Base-by-base conservation (phyloP, 2,797 vertebrate species). In the Enteromius radiatus region DNA sequence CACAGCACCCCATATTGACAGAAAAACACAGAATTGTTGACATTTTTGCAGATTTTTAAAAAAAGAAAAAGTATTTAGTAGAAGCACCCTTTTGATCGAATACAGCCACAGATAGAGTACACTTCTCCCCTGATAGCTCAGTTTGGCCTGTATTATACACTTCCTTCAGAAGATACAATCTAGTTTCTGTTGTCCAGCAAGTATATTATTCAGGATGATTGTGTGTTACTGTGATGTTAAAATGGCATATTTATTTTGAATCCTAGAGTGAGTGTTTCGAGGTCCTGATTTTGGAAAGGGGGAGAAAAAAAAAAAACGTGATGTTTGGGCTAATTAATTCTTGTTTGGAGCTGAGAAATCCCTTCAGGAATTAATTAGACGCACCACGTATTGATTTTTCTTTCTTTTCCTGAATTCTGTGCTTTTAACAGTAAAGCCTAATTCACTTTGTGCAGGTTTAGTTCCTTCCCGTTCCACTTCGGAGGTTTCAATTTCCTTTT, bases 381-480 rank as follows among this genome's bases (percentile, higher is more conserved):
- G 45, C 64, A 15, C 64, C 54, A 70, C 77, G 77, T 67, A 47
- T 84, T 76, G 52, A 78, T 86, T 81, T 68, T 82, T 81, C 19
- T 76, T 31, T 76, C 38, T 76, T 85, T 65, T 85, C 49, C 63
- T 36, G 54, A 26, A 54, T 69, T 78, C 23, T 61, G 68, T 68
- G 26, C 71, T 86, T 73, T 78, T 69, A 82, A 86, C 87, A 83
- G 76, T 80, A 75, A 82, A 54, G 73, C 76, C 79, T 86, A 78
- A 74, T 89, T 88, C 75, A 78, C 78, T 77, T 75, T 61, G 36
- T 87, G 84, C 21, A 78, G 49, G 23, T 80, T 63, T 69, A 31
- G 84, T 87, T 84, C 75, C 17, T 82, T 85, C 83, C 64, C 49
- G 86, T 68, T 84, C 64, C 75, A 71, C 81, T 81, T 84, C 45